Conservation (phyloP, 30 jellyfish, hydroid and myxozoan genomes). For the Turritopsis dohrnii region DNA sequence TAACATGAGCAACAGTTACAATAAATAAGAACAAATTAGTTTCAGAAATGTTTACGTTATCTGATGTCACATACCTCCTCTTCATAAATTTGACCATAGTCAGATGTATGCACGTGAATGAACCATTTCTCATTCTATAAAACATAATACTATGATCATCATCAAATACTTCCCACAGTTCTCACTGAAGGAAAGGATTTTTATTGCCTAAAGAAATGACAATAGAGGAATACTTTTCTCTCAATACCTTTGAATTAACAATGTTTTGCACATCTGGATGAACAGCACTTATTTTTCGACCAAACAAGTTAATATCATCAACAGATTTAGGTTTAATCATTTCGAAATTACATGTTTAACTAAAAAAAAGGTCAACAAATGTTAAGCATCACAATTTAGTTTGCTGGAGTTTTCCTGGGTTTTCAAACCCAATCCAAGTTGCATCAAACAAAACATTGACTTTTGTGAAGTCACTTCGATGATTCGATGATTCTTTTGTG, state of each 20-base stretch:
- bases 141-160: background rate
- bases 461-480: too few relatives aligned
- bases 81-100: background rate
- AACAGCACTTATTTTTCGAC: constrained; percentile 16
- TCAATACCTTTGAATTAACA: background rate
- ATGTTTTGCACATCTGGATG: constrained; percentile 22
- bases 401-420: too few relatives aligned
- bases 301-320: background rate
- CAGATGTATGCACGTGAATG: background rate
- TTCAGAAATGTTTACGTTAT: background rate
- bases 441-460: too few relatives aligned
- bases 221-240: too few relatives aligned
- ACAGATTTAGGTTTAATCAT: constrained; percentile 17
- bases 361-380: background rate
- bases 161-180: background rate
- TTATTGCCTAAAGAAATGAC: too few relatives aligned
- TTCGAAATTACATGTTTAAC: too few relatives aligned
- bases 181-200: background rate
- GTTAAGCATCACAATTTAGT: too few relatives aligned
- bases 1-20: background rate
- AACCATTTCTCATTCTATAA: constrained; percentile 11
- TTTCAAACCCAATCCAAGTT: too few relatives aligned
- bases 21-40: background rate
- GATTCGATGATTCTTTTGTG: too few relatives aligned
- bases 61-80: background rate